Evolutionary conservation across 2,797 vertebrate genomes (phyloP).

Genomic region (Coranthus polyacanthus): DNA sequence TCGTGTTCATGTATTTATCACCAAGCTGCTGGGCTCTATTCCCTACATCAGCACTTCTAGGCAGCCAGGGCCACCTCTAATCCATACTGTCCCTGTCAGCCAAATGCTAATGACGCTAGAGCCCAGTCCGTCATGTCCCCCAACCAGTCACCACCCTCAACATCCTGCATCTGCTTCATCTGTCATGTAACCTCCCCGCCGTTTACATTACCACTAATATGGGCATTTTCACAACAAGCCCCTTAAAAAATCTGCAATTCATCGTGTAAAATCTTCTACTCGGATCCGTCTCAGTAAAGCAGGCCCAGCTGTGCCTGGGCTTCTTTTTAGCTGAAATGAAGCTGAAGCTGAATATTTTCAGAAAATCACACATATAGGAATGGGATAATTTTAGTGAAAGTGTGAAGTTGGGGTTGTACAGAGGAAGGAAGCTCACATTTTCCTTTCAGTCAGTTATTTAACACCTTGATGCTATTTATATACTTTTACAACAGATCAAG

Average conservation of each 20-base stretch:
- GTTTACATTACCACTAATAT: slow-evolving; percentile 13
- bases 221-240: slow-evolving; percentile 3
- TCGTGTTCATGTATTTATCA: slow-evolving; percentile 49
- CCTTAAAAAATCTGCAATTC: background rate
- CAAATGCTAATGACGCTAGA: slow-evolving; percentile 72
- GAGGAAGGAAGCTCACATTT: background rate
- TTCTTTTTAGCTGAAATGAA: background rate
- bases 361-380: slow-evolving; percentile 6
- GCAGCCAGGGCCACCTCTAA: slow-evolving; percentile 43
- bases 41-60: slow-evolving; percentile 66
- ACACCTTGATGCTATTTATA: background rate
- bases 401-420: too few relatives aligned
- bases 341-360: background rate
- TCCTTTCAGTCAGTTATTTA: background rate
- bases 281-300: slow-evolving; percentile 1
- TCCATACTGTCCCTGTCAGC: slow-evolving; percentile 78
- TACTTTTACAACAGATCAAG: background rate
- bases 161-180: slow-evolving; percentile 30
- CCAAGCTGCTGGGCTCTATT: slow-evolving; percentile 37
- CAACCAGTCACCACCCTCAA: background rate
- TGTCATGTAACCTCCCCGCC: slow-evolving; percentile 1
- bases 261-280: too few relatives aligned
- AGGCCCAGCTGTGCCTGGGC: background rate
- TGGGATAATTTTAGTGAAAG: background rate
- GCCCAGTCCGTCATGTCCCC: slow-evolving; percentile 23